These are phyloP conservation scores for Eueremaeus valkanovi DNA, from an alignment of 2,888 invertebrate species.

Conservation along the genomic window DNA sequence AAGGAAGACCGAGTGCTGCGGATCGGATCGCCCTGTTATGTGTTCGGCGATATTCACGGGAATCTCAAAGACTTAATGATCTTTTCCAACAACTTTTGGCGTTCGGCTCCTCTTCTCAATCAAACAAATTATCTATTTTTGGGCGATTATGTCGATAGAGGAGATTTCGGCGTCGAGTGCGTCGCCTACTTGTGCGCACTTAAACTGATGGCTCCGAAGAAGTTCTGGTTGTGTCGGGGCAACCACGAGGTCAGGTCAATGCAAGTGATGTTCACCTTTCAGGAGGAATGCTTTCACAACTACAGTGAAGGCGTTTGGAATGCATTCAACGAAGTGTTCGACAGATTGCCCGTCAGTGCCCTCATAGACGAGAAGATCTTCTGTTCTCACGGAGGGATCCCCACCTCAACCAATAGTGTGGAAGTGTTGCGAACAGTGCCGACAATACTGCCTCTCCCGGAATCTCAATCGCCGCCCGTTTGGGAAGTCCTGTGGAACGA, in stretches of 20 bases:
- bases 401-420: constrained; percentile 54
- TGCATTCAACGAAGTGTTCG: constrained; percentile 66
- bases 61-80: constrained; percentile 65
- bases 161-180: constrained; percentile 61
- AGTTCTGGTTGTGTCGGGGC: constrained; percentile 64
- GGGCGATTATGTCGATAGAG: constrained; percentile 71
- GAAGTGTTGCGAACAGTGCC: constrained; percentile 56
- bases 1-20: constrained; percentile 52
- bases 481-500: constrained; percentile 79
- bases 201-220: constrained; percentile 64
- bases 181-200: constrained; percentile 63
- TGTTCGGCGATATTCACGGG: constrained; percentile 67
- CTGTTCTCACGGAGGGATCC: constrained; percentile 74
- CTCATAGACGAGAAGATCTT: constrained; percentile 66
- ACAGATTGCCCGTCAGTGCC: constrained; percentile 67
- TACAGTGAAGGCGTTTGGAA: constrained; percentile 71
- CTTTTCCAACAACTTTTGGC: constrained; percentile 69
- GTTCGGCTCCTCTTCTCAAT: constrained; percentile 62
- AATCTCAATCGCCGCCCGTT: constrained; percentile 65
- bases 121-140: constrained; percentile 67
- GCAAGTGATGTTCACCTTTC: constrained; percentile 16
- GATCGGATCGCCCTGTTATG: constrained; percentile 43
- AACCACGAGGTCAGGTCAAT: constrained; percentile 31
- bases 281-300: constrained; percentile 64
- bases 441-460: constrained; percentile 62